Percentiles rank a stretch among this genome's conserved stretches.
phyloP scores from a whole-genome alignment of 2,113 vertebrate species.

The Todiramphus saurophagus region DNA sequence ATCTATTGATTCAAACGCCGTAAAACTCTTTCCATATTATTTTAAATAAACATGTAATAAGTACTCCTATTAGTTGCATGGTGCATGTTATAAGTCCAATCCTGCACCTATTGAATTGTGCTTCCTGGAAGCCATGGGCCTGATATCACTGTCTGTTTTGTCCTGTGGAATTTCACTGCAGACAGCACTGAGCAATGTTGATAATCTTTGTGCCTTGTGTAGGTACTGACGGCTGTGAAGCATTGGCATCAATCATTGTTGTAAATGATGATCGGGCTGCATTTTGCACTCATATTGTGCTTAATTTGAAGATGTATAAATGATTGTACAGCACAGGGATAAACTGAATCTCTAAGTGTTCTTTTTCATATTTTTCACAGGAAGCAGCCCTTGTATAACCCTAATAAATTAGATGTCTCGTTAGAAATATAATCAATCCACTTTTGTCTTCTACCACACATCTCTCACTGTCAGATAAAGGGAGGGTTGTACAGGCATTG shows the following conservation, averaged over 20 bases:
- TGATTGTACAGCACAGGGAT: background rate
- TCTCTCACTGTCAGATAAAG: constrained; percentile 5
- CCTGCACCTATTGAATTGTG: background rate
- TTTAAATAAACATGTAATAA: background rate
- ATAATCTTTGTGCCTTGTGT: background rate
- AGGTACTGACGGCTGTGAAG: background rate
- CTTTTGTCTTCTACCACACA: background rate
- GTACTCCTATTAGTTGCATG: background rate
- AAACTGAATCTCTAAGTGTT: background rate
- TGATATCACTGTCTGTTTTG: background rate
- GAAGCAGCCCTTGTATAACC: background rate
- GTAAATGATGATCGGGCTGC: background rate
- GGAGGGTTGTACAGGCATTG: background rate
- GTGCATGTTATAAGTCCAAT: background rate
- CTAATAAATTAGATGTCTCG: constrained; percentile 14
- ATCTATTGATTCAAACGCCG: background rate
- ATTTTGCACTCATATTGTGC: background rate
- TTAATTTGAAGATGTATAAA: constrained; percentile 14
- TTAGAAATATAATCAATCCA: constrained; percentile 1
- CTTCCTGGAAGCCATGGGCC: background rate
- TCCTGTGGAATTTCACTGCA: background rate
- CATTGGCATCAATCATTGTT: background rate
- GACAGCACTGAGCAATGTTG: background rate
- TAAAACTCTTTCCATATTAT: background rate
- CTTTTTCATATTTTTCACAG: constrained; percentile 5